A percentile compares a stretch with the other conserved stretches of the same genome.
Evolutionary conservation across 2,888 invertebrate genomes (phyloP).

Genomic region (Junonia oenone): DNA sequence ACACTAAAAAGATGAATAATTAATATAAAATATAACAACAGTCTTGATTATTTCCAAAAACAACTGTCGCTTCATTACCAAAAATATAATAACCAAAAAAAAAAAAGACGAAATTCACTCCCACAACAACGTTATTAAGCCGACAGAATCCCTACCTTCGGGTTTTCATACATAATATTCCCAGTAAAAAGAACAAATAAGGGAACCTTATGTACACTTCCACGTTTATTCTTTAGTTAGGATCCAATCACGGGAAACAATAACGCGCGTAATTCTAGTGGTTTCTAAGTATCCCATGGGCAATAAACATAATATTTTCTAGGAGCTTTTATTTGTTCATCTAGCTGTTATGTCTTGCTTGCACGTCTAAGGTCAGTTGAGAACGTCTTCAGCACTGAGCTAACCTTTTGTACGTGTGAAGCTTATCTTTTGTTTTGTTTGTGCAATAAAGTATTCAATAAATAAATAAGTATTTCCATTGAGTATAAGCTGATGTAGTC

Average conservation of each 20-base stretch:
- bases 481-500: too few relatives aligned
- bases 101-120: neutral
- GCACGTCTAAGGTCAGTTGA: too few relatives aligned
- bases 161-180: constrained; percentile 5
- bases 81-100: too few relatives aligned
- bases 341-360: too few relatives aligned
- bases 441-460: too few relatives aligned
- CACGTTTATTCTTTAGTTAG: constrained; percentile 9
- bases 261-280: neutral
- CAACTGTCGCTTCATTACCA: neutral
- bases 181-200: neutral
- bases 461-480: too few relatives aligned
- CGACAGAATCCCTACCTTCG: constrained; percentile 2
- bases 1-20: too few relatives aligned
- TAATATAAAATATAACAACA: too few relatives aligned
- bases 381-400: too few relatives aligned
- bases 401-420: too few relatives aligned
- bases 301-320: neutral
- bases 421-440: too few relatives aligned
- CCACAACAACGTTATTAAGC: neutral
- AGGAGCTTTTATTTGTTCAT: too few relatives aligned
- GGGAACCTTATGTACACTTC: constrained; percentile 1
- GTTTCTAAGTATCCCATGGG: neutral
- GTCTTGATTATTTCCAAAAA: neutral
- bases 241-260: neutral